A percentile compares a stretch with the other conserved stretches of the same genome.
Conservation (phyloP, 2,797 vertebrate species). For the Aplochiton taeniatus region DNA sequence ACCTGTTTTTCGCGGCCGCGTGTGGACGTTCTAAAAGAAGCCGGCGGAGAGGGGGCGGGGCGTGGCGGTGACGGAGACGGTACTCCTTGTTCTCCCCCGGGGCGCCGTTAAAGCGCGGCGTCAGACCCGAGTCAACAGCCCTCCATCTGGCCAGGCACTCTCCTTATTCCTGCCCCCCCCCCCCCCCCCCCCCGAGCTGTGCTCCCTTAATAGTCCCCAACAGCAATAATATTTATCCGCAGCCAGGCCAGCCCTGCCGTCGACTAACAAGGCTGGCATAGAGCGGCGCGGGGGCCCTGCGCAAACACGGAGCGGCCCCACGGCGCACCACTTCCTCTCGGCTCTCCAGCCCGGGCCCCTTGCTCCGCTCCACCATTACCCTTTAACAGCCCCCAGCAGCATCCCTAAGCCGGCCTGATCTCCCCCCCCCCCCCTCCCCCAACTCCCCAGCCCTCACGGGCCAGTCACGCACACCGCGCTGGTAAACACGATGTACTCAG, state of each 20-base stretch:
- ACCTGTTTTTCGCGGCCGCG: too few relatives aligned
- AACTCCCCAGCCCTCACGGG: constrained; percentile 8
- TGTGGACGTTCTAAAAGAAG: too few relatives aligned
- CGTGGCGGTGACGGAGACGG: neutral
- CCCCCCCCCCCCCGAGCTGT: constrained; percentile 29
- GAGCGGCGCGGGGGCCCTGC: constrained; percentile 13
- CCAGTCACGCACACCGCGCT: neutral
- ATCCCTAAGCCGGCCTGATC: constrained; percentile 23
- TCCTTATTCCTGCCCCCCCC: constrained; percentile 19
- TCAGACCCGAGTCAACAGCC: constrained; percentile 40
- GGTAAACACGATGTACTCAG: neutral
- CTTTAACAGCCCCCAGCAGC: constrained; percentile 29
- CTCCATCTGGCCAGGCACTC: constrained; percentile 64
- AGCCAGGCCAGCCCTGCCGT: constrained; percentile 50
- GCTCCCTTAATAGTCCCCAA: constrained; percentile 65
- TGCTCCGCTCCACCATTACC: constrained; percentile 19
- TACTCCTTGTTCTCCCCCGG: constrained; percentile 49
- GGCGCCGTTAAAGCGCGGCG: neutral
- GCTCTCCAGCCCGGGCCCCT: neutral
- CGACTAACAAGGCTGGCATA: constrained; percentile 48
- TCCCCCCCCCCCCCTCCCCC: constrained; percentile 18
- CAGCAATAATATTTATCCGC: constrained; percentile 61
- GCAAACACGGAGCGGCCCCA: constrained; percentile 22
- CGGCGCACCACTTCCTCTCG: constrained; percentile 2
- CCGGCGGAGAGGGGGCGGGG: too few relatives aligned